Conservation (phyloP, 1,140 invertebrate genomes). For the Amphibalanus amphitrite region DNA sequence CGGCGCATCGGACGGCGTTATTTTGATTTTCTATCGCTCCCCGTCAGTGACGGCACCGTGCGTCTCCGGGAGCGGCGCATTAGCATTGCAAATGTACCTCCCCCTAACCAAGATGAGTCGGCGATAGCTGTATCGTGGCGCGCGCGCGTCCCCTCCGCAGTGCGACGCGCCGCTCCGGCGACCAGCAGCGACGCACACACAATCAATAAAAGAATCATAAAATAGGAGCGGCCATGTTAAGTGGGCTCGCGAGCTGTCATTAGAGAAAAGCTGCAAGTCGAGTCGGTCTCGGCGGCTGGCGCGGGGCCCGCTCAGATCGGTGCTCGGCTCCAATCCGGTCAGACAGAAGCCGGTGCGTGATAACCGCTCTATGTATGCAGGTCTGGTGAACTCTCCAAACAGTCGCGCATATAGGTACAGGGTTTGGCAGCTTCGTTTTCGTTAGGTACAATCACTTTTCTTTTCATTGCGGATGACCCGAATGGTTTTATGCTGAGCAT, state of each 20-base stretch:
- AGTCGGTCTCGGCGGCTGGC: too few species aligned
- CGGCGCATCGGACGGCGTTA: not conserved
- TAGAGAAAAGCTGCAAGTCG: not conserved
- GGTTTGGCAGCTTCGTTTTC: too few species aligned
- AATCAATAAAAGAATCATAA: slow-evolving; percentile 1
- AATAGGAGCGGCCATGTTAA: not conserved
- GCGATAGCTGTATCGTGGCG: not conserved
- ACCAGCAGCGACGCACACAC: not conserved
- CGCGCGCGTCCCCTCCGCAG: not conserved
- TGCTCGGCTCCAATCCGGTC: too few species aligned
- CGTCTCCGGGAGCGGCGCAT: not conserved
- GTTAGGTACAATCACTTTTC: too few species aligned
- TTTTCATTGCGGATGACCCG: too few species aligned
- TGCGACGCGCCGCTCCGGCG: not conserved
- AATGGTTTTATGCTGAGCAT: too few species aligned
- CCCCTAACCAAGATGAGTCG: slow-evolving; percentile 1
- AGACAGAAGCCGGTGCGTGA: too few species aligned
- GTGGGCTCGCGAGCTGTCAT: not conserved
- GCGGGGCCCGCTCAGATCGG: too few species aligned
- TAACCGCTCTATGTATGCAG: too few species aligned
- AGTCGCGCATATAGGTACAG: too few species aligned
- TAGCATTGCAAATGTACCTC: not conserved
- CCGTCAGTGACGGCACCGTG: too few species aligned
- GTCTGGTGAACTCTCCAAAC: too few species aligned
- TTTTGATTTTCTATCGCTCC: not conserved